Conservation (phyloP, 2,888 invertebrate species). For the Gortyna flavago region DNA sequence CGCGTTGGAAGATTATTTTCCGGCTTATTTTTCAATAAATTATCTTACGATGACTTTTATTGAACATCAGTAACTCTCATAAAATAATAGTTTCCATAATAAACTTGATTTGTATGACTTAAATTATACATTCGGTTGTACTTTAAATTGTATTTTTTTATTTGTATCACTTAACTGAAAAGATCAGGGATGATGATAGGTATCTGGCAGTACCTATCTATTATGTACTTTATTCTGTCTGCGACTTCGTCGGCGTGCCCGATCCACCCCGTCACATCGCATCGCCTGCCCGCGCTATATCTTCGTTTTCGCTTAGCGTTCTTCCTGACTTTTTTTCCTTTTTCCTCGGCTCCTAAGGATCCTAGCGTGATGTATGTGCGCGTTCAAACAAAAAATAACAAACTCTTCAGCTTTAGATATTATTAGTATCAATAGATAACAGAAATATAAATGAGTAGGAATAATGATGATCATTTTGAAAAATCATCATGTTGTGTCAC, state of each 20-base stretch:
- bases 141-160: constrained; percentile 27
- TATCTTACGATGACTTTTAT: constrained; percentile 22
- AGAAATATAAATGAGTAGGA: not conserved
- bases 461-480: not conserved
- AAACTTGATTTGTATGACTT: constrained; percentile 45
- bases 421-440: not conserved
- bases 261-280: not conserved
- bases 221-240: not conserved
- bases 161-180: constrained; percentile 26
- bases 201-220: not conserved
- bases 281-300: not conserved
- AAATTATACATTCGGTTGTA: constrained; percentile 18
- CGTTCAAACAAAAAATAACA: not conserved
- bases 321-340: not conserved
- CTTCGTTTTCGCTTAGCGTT: not conserved
- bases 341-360: not conserved
- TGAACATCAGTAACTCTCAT: not conserved
- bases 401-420: not conserved
- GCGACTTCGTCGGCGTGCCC: not conserved
- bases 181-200: constrained; percentile 29
- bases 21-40: constrained; percentile 1
- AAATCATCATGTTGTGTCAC: not conserved
- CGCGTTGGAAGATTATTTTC: not conserved
- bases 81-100: constrained; percentile 33
- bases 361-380: too few species aligned